A percentile compares a stretch with the other conserved stretches of the same genome.
phyloP scores from a whole-genome alignment of 2,113 vertebrate genomes.

The Numenius arquata region DNA sequence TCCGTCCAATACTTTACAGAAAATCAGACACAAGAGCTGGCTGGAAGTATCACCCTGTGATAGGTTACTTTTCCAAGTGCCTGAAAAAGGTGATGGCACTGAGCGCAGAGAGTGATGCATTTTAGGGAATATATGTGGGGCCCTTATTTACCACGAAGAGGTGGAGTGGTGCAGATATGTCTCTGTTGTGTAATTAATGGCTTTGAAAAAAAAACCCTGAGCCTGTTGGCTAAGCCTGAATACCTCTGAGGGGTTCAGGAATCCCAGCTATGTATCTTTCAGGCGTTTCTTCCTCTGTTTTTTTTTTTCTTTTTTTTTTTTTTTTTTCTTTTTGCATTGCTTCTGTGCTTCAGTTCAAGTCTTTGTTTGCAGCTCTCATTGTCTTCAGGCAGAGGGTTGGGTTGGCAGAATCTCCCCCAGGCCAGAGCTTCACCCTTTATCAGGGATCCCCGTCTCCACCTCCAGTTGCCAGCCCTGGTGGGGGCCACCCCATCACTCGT shows the following conservation, averaged over 20 bases:
- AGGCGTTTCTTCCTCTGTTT: constrained; percentile 31
- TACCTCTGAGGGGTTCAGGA: constrained; percentile 70
- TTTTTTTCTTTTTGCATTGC: not conserved
- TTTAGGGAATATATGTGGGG: not conserved
- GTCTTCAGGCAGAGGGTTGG: not conserved
- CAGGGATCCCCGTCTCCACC: not conserved
- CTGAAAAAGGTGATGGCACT: not conserved
- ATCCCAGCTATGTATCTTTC: constrained; percentile 72
- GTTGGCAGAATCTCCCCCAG: not conserved
- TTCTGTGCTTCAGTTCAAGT: not conserved
- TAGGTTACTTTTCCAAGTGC: not conserved
- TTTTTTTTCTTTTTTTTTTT: not conserved
- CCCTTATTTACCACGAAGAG: not conserved
- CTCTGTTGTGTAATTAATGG: constrained; percentile 68
- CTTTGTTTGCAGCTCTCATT: constrained; percentile 32
- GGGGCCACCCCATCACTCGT: not conserved
- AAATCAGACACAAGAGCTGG: not conserved
- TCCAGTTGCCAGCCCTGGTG: accelerated
- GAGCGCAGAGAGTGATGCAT: not conserved
- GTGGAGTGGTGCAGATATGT: constrained; percentile 43
- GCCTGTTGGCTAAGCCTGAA: constrained; percentile 63
- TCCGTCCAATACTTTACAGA: not conserved
- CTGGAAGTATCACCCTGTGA: not conserved
- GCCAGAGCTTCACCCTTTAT: not conserved
- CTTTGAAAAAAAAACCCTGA: not conserved